Conservation (phyloP, 2,113 vertebrate genomes). For the Atrichornis clamosus region DNA sequence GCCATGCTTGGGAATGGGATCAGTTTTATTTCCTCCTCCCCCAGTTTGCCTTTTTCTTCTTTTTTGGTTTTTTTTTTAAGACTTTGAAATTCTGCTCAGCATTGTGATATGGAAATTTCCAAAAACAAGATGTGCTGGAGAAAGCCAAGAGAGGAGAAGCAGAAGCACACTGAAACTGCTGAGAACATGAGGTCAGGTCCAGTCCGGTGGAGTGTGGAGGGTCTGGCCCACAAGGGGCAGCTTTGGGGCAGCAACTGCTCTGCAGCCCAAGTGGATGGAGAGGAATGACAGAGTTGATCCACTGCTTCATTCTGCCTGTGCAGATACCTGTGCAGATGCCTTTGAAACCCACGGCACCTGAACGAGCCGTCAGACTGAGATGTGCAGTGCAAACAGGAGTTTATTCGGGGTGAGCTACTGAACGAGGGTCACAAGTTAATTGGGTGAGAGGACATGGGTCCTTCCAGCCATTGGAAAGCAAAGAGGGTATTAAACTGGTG, state of each 20-base stretch:
- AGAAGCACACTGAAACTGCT: not conserved
- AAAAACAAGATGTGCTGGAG: not conserved
- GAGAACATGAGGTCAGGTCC: not conserved
- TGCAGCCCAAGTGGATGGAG: accelerated
- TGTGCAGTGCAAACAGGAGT: not conserved
- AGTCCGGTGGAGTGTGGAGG: accelerated
- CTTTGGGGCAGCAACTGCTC: not conserved
- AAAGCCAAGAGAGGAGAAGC: not conserved
- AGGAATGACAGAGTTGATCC: not conserved
- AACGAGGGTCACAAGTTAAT: not conserved
- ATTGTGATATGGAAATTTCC: not conserved
- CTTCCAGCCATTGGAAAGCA: not conserved
- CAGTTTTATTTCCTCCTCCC: not conserved
- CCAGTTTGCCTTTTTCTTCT: accelerated
- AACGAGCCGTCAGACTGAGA: not conserved
- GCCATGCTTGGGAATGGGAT: not conserved
- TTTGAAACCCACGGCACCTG: accelerated
- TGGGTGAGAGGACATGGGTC: not conserved
- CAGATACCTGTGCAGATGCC: not conserved
- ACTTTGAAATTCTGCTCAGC: not conserved
- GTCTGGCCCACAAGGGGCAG: accelerated
- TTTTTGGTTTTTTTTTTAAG: not conserved
- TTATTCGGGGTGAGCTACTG: accelerated
- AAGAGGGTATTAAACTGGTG: not conserved
- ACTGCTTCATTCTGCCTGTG: accelerated